Conservation (phyloP, 2,113 vertebrate genomes). For the Pipra filicauda region DNA sequence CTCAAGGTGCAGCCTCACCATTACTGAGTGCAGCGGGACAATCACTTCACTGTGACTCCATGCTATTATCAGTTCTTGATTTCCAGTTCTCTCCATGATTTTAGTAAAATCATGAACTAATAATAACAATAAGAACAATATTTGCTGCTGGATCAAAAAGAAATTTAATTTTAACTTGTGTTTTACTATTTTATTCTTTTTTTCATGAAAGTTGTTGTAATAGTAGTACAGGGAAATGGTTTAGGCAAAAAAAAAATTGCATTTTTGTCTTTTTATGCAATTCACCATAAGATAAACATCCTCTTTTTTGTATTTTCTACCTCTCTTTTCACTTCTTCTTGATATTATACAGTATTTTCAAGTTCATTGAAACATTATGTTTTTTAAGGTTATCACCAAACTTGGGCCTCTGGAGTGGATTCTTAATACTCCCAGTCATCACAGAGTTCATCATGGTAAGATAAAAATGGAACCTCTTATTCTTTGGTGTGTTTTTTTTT, state of each 20-base stretch:
- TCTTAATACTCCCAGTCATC: conserved; percentile 93
- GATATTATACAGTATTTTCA: neutral
- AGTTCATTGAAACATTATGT: neutral
- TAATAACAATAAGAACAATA: neutral
- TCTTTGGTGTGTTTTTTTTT: neutral
- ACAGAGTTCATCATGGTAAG: conserved; percentile 91
- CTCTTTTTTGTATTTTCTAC: neutral
- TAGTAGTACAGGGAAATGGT: neutral
- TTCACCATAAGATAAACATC: neutral
- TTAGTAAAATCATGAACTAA: neutral
- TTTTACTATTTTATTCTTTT: neutral
- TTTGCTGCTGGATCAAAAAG: neutral
- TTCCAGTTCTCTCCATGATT: neutral
- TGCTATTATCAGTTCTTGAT: neutral
- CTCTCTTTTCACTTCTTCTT: neutral
- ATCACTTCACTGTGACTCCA: neutral
- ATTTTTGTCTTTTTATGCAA: neutral
- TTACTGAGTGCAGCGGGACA: neutral
- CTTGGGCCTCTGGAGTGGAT: conserved; percentile 90
- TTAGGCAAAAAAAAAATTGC: neutral
- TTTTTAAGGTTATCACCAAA: conserved; percentile 79
- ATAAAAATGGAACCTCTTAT: neutral
- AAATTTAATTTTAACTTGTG: neutral
- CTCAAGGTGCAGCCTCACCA: neutral
- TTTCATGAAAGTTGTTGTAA: neutral